These are phyloP conservation scores for Timema podura DNA, from an alignment of 2,888 invertebrate genomes.

Conservation along the genomic window DNA sequence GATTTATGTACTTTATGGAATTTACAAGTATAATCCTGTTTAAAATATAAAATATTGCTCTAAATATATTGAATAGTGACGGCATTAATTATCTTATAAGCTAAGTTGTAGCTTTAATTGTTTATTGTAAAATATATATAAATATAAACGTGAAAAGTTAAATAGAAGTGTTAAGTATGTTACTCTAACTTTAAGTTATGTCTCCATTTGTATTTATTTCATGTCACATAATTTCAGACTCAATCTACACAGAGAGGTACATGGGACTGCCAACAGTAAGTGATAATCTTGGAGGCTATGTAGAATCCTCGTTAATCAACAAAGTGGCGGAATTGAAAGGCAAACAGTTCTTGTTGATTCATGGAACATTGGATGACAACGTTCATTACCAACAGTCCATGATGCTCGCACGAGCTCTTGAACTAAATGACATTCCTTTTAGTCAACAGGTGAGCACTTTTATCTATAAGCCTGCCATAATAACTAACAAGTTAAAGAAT, in stretches of 20 bases:
- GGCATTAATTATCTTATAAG: no score
- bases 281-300: slow-evolving; percentile 73
- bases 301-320: slow-evolving; percentile 69
- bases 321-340: slow-evolving; percentile 60
- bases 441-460: slow-evolving; percentile 84
- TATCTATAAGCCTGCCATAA: no score
- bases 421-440: slow-evolving; percentile 81
- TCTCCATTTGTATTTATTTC: no score
- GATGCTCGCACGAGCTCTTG: slow-evolving; percentile 81
- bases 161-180: neutral
- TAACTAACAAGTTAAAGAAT: no score
- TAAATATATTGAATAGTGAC: no score
- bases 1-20: no score
- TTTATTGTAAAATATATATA: neutral
- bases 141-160: neutral
- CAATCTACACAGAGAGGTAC: slow-evolving; percentile 94
- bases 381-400: slow-evolving; percentile 97
- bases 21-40: no score
- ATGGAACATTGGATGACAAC: slow-evolving; percentile 93
- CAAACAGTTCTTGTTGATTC: slow-evolving; percentile 85
- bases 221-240: no score
- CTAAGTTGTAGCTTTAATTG: no score
- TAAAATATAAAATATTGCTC: no score
- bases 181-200: no score
- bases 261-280: slow-evolving; percentile 76